Evolutionary conservation across 2,113 vertebrate genomes (phyloP).

Genomic region (Eidolon helvum): DNA sequence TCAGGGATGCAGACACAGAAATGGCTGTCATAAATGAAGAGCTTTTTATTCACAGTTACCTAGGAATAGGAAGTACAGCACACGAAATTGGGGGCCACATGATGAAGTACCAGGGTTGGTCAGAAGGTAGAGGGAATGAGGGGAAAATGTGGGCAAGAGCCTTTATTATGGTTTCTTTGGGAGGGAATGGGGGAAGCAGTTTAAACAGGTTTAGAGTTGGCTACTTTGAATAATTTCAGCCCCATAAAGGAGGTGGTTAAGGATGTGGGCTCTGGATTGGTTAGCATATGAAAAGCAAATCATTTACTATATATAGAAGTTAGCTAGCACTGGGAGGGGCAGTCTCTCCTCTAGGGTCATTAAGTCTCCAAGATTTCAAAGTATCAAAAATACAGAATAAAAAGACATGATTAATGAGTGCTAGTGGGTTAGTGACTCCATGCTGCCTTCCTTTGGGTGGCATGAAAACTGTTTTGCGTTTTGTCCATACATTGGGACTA

Average conservation of each 20-base stretch:
- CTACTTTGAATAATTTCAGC: background rate
- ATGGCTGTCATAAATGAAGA: background rate
- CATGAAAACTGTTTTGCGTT: conserved; percentile 12
- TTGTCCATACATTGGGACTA: background rate
- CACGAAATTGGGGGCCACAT: background rate
- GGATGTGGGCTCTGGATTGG: background rate
- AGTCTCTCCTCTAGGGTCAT: background rate
- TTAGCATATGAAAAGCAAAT: background rate
- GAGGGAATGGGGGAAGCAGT: background rate
- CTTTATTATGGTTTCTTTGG: background rate
- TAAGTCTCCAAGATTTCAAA: background rate
- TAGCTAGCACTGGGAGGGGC: background rate
- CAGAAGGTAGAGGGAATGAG: background rate
- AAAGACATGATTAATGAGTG: background rate
- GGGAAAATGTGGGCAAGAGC: background rate
- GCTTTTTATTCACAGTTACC: background rate
- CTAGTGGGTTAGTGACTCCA: background rate
- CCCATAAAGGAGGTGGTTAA: background rate
- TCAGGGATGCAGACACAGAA: background rate
- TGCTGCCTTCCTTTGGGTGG: background rate
- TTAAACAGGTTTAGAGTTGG: background rate
- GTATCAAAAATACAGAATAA: conserved; percentile 15
- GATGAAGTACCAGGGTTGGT: background rate
- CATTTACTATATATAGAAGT: conserved; percentile 13
- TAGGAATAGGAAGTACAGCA: background rate